Evolutionary conservation across 2,797 vertebrate species (phyloP).

Genomic region (Sardinella longiceps): DNA sequence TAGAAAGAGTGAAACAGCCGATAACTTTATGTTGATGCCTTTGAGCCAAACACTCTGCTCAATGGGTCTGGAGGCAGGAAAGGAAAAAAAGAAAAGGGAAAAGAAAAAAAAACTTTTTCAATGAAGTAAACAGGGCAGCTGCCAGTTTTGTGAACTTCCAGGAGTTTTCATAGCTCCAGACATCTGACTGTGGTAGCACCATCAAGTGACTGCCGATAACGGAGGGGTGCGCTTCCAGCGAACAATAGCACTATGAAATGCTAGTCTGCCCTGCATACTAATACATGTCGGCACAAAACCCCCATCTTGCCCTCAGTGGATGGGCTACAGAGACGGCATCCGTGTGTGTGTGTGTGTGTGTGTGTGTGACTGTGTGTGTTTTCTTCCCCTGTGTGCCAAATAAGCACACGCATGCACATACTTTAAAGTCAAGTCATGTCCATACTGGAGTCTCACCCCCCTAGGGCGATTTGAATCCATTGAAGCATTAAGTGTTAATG

Average conservation of each 20-base stretch:
- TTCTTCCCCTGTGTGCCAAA: slow-evolving; percentile 14
- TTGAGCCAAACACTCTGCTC: slow-evolving; percentile 63
- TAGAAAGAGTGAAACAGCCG: slow-evolving; percentile 45
- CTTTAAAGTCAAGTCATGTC: slow-evolving; percentile 44
- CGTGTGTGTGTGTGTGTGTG: background rate
- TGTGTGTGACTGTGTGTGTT: background rate
- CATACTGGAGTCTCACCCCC: slow-evolving; percentile 45
- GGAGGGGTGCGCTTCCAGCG: slow-evolving; percentile 51
- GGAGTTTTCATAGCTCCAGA: slow-evolving; percentile 68
- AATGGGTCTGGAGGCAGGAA: slow-evolving; percentile 54
- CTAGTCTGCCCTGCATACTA: slow-evolving; percentile 65
- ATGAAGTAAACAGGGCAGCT: slow-evolving; percentile 71
- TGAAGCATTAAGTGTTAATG: slow-evolving; percentile 53
- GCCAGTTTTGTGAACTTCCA: slow-evolving; percentile 67
- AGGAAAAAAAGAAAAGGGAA: slow-evolving; percentile 35
- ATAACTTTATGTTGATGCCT: slow-evolving; percentile 61
- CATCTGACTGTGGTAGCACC: slow-evolving; percentile 66
- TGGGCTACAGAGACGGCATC: slow-evolving; percentile 41
- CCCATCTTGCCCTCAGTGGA: slow-evolving; percentile 41
- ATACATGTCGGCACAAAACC: slow-evolving; percentile 52
- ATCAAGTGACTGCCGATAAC: slow-evolving; percentile 70
- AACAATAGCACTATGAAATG: slow-evolving; percentile 60
- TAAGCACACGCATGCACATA: slow-evolving; percentile 47
- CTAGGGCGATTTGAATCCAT: slow-evolving; percentile 48
- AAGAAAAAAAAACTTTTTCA: slow-evolving; percentile 48